phyloP scores from a whole-genome alignment of 2,113 vertebrate genomes.

The Grallaria varia region DNA sequence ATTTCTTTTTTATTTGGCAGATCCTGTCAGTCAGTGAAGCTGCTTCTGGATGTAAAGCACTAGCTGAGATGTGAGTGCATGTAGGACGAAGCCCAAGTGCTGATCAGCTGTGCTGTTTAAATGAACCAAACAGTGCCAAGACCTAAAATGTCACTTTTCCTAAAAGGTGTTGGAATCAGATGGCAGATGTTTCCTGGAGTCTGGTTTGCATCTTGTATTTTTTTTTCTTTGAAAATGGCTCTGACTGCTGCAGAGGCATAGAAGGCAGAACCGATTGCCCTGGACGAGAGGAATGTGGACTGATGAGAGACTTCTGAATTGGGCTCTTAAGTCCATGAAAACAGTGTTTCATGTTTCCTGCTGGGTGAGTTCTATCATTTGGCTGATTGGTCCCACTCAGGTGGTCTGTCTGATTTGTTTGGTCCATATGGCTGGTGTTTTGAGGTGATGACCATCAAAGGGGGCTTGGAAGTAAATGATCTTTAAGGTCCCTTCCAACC shows the following conservation, averaged over 20 bases:
- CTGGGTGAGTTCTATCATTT: neutral
- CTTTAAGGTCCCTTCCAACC: neutral
- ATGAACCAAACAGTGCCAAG: neutral
- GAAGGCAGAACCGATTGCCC: neutral
- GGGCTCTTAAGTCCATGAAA: neutral
- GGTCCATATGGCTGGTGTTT: neutral
- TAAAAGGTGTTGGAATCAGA: neutral
- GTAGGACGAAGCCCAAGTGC: constrained; percentile 1
- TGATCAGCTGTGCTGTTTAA: constrained; percentile 4
- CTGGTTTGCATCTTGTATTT: neutral
- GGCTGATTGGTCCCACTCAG: neutral
- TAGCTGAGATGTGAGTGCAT: neutral
- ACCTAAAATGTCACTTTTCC: constrained; percentile 3
- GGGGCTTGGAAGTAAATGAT: neutral
- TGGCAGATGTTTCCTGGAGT: constrained; percentile 32
- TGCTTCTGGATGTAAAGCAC: neutral
- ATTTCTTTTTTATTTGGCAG: neutral
- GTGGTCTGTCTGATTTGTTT: neutral
- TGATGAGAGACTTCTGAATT: neutral
- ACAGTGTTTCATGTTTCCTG: neutral
- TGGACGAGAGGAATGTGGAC: neutral
- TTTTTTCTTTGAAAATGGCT: rapidly evolving
- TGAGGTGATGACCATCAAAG: neutral
- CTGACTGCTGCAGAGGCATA: rapidly evolving
- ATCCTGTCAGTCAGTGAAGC: neutral